Base-by-base conservation (phyloP, 2,888 invertebrate species). In the Scaptodrosophila latifasciaeformis region DNA sequence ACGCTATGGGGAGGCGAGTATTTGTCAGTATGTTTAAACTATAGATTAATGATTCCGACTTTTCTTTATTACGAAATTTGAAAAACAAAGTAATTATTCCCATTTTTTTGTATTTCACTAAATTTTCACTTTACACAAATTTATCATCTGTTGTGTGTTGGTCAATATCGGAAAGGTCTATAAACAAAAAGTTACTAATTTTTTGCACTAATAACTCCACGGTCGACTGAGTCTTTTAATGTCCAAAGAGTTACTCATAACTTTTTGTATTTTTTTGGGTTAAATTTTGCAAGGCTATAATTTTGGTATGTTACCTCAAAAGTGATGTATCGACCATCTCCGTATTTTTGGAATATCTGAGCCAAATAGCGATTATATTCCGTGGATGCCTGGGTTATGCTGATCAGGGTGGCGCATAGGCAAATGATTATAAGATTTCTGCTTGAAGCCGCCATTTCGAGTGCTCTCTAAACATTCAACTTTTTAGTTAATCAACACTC, bases 341-440 rank as follows among this genome's bases (percentile, higher is more conserved):
- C 86, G 59, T 86, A 87, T 57, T 86, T 87, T 55, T 82, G 76
- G 54, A 86, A 86, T 55, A 86, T 74, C 66, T 86, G 82, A 44
- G 81, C 74, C 74, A 86, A 79, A 69, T 86, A 87, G 43, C 84
- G 84, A 75, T 84, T 85, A 52, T 85, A 86, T 57, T 84, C 84
- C 42, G 80, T 82, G 7, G 85, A 75, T 40, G 72, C 67, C 3
- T 51, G 27, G 2, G 44, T 40, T 1, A 7, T 5, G 4, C 4
- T 5, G 43, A 27, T 19, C 27, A 37, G 24, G 44, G 57, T 12
- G 51, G 6, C 1, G 53, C 31, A 5, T 50, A 67, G 18, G 18
- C 62, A 30, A 21, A 49, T 54, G 21, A 44, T 35, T 13, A 44
- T 12, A 24, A 7, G 3, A 24, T 5, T 5, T 24, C 24, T 24